Conservation (phyloP, 2,797 vertebrate genomes). For the Rhadinocentrus ornatus region DNA sequence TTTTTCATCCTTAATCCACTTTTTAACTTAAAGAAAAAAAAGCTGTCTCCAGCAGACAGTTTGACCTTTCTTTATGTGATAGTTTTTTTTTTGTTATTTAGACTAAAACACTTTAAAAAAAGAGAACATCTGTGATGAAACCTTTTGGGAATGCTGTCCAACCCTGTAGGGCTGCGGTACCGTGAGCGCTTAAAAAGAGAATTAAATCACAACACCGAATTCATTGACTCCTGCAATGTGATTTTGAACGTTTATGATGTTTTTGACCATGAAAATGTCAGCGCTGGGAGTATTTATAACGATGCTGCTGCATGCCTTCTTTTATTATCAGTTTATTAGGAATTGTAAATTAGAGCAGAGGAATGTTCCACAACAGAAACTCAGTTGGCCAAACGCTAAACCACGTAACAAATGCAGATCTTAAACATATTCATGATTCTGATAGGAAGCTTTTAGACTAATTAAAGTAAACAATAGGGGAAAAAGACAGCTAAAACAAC, state of each 20-base stretch:
- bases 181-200: too few relatives aligned
- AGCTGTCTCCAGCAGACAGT: conserved; percentile 11
- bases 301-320: not conserved
- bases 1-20: conserved; percentile 11
- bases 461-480: not conserved
- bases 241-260: conserved; percentile 31
- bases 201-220: not conserved
- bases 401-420: not conserved
- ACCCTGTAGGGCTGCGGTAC: too few relatives aligned
- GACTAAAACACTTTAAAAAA: conserved; percentile 20
- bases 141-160: not conserved
- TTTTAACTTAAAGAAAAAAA: conserved; percentile 8
- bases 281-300: not conserved
- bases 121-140: not conserved
- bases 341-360: not conserved
- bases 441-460: not conserved
- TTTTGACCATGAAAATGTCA: conserved; percentile 20
- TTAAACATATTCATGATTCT: not conserved
- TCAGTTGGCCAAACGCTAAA: not conserved
- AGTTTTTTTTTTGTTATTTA: conserved; percentile 55
- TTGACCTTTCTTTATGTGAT: conserved; percentile 54
- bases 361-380: not conserved
- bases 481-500: too few relatives aligned
- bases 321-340: not conserved
- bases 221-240: conserved; percentile 2